Conservation (phyloP, 1,140 invertebrate genomes). For the Drosophila seguyi region DNA sequence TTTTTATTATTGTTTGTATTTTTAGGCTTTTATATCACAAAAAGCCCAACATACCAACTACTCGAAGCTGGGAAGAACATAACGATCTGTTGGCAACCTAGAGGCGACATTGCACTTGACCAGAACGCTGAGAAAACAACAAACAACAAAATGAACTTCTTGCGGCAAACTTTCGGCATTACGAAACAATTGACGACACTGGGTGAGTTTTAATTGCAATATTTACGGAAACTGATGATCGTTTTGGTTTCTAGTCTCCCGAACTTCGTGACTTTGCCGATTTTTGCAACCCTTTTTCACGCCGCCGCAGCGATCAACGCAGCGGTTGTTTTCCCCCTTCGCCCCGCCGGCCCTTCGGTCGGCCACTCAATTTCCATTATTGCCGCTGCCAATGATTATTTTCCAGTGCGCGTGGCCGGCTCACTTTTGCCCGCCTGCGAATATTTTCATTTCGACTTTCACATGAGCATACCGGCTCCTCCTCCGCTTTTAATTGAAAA, state of each 20-base stretch:
- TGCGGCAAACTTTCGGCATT: constrained; percentile 81
- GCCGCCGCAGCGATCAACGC: background rate
- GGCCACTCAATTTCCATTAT: background rate
- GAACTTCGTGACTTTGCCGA: constrained; percentile 42
- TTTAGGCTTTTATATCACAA: constrained; percentile 3
- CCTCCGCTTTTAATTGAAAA: constrained; percentile 60
- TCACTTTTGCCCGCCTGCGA: constrained; percentile 48
- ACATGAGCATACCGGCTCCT: constrained; percentile 33
- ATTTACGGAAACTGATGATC: background rate
- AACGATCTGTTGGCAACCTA: background rate
- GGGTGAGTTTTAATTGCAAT: constrained; percentile 51
- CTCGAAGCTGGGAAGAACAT: background rate
- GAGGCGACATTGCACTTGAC: background rate
- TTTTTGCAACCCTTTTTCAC: constrained; percentile 28
- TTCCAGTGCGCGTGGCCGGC: constrained; percentile 52
- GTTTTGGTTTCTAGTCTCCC: constrained; percentile 1
- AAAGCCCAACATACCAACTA: background rate
- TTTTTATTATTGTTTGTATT: constrained; percentile 7
- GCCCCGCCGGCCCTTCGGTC: background rate
- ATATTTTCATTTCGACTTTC: constrained; percentile 73
- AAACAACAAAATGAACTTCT: constrained; percentile 71
- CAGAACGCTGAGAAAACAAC: background rate
- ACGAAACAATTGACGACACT: constrained; percentile 80
- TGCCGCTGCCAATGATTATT: constrained; percentile 37
- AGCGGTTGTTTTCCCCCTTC: constrained; percentile 21